Conservation (phyloP, 2,113 vertebrate genomes). For the Eudorcas thomsonii region DNA sequence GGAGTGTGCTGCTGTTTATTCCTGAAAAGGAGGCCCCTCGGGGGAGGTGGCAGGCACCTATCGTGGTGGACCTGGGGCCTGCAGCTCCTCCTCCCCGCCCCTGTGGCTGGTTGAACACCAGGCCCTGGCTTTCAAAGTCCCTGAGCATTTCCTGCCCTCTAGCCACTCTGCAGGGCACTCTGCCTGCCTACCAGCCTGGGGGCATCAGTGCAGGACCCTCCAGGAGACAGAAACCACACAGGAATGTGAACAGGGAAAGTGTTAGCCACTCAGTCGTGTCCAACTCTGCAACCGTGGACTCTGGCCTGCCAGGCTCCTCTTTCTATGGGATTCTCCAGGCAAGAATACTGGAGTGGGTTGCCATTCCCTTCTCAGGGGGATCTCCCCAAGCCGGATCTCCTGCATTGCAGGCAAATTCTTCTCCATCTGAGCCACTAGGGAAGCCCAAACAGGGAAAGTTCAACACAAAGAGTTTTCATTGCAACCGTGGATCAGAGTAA, state of each 20-base stretch:
- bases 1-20: not conserved
- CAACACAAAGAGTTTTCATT: not conserved
- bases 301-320: not conserved
- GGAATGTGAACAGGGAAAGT: not conserved
- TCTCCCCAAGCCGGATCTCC: not conserved
- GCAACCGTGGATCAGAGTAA: not conserved
- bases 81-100: rapidly evolving
- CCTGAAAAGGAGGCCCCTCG: not conserved
- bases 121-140: not conserved
- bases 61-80: no score
- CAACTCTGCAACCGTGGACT: not conserved
- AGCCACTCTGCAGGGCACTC: not conserved
- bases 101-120: not conserved
- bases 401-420: not conserved
- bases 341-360: not conserved
- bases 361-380: not conserved
- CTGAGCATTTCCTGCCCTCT: not conserved
- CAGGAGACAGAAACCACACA: not conserved
- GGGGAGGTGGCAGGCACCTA: rapidly evolving
- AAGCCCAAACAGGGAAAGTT: not conserved
- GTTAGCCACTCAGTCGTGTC: not conserved
- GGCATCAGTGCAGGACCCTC: not conserved
- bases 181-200: not conserved
- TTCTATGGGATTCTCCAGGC: not conserved
- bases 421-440: not conserved